Evolutionary conservation across 2,888 invertebrate species (phyloP), one percentile per base, ranked within the genome.

Genomic region (Chloromyia formosa): DNA sequence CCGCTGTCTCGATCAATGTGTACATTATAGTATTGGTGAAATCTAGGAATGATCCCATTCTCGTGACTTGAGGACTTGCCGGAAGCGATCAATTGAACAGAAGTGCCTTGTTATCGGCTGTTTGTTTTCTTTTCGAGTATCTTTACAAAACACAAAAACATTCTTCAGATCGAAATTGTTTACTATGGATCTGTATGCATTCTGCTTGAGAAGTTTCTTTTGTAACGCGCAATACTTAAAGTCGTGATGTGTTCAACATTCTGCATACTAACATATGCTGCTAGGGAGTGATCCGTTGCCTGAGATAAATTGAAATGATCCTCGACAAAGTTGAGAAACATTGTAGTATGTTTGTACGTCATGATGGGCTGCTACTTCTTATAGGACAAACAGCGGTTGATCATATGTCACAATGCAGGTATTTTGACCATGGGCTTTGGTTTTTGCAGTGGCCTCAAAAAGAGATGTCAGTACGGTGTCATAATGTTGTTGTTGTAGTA

Each of bases 41-140:
- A 58, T 23, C 42, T 56, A 56, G 58, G 71, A 73, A 61, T 73
- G 73, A 73, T 73, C 73, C 73, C 60, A 73, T 73, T 73, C 61
- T 73, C 73, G 73, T 73, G 73, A 73, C 73, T 73, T 73, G 73
- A 73, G 49, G 61, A 61, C 61, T 58, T 73, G 62, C 73, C 73
- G 73, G 73, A 73, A 73, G 53, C 73, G 58, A 71, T 58, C 56
- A 71, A 71, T 71, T 71, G 71, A 71, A 71, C 71, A 71, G 71
- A 71, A 71, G 71, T 71, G 68, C 68, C 68, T 69, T 69, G 68
- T 58, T 71, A 35, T 71, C 56, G 71, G n/a, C 56, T 56, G 35
- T 71, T 69, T 71, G 71, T 71, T 71, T 71, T 71, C 42, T 66
- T 66, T 45, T 66, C 66, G 49, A 66, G 56, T 23, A 56, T 71